Percentiles rank a stretch among this genome's conserved stretches.
Conservation (phyloP, 2,888 invertebrate genomes). For the Parapristionchus giblindavisi region DNA sequence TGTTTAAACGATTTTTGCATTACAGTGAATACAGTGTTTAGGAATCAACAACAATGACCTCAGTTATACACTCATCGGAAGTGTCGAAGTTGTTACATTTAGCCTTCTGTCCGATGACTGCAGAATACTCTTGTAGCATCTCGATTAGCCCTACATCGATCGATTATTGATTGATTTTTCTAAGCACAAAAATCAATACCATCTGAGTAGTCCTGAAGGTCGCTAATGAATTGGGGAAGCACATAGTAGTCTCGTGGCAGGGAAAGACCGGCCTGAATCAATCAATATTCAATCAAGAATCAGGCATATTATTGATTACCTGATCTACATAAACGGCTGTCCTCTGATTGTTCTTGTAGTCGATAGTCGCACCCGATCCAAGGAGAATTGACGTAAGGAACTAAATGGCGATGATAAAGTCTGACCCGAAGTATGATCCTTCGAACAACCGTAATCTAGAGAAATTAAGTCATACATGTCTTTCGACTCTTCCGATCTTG, state of each 20-base stretch:
- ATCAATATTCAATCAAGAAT: not conserved
- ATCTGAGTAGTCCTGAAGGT: constrained; percentile 48
- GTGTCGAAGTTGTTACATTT: constrained; percentile 38
- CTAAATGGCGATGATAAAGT: not conserved
- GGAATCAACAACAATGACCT: no score
- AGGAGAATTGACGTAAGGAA: constrained; percentile 44
- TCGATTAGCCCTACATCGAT: not conserved
- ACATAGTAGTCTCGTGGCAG: constrained; percentile 60
- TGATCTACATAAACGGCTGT: constrained; percentile 59
- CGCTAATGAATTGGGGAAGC: constrained; percentile 55
- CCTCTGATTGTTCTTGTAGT: constrained; percentile 51
- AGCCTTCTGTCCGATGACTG: constrained; percentile 35
- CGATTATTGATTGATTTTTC: not conserved
- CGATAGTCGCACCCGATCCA: constrained; percentile 54
- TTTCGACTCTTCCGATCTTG: constrained; percentile 28
- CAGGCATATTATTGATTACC: constrained; percentile 35
- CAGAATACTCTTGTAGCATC: not conserved
- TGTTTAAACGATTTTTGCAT: no score
- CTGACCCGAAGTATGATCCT: not conserved
- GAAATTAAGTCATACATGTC: constrained; percentile 17
- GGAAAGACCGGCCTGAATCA: constrained; percentile 47
- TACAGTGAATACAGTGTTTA: no score
- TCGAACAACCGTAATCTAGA: not conserved
- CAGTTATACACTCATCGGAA: not conserved
- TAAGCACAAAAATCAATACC: constrained; percentile 27